Percentiles rank a stretch among this genome's conserved stretches.
phyloP scores from a whole-genome alignment of 2,797 vertebrate species.

The Malacoraja senta region DNA sequence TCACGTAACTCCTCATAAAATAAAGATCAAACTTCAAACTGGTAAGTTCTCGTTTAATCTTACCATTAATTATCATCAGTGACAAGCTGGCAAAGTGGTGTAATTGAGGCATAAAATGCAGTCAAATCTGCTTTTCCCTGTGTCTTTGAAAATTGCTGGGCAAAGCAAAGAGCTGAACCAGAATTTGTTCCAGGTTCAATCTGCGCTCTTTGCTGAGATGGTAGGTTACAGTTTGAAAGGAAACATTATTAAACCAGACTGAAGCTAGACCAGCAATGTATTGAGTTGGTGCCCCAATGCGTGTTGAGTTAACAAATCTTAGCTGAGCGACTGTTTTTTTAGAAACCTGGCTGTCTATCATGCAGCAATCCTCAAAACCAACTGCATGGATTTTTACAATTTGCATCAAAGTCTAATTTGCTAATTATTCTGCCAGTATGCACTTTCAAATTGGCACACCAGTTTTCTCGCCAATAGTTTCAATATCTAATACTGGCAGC shows the following conservation, averaged over 20 bases:
- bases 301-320: neutral
- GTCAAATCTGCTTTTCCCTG: neutral
- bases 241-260: neutral
- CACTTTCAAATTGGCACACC: neutral
- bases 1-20: too few species aligned
- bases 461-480: neutral
- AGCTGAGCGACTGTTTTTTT: neutral
- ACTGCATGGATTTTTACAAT: neutral
- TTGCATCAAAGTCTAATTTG: neutral
- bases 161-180: neutral
- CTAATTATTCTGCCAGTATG: neutral
- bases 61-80: neutral
- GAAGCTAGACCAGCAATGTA: neutral
- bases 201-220: neutral
- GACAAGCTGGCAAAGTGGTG: neutral
- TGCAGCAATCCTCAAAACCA: neutral
- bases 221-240: neutral
- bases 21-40: too few species aligned
- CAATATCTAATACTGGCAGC: too few species aligned
- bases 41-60: too few species aligned
- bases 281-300: neutral
- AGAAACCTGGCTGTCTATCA: neutral
- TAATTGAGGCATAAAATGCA: neutral
- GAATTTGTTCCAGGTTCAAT: neutral
- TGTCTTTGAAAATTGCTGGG: neutral